These are phyloP conservation scores for Syrista parreyssii DNA, from an alignment of 2,888 invertebrate genomes.

Conservation along the genomic window DNA sequence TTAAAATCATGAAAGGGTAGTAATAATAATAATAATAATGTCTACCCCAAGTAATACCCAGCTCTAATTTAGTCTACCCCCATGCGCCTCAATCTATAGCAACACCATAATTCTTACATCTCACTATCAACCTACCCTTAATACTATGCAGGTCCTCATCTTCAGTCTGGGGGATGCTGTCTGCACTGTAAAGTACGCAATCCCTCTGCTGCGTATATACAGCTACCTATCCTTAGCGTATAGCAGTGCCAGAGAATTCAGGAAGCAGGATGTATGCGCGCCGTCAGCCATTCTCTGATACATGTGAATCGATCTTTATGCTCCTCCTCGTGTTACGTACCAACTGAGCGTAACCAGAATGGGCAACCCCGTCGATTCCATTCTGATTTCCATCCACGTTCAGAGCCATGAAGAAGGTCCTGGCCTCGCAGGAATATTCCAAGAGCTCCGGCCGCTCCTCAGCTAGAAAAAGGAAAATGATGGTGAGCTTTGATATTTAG, in stretches of 20 bases:
- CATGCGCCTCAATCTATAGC: too few species aligned
- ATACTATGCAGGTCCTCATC: background rate
- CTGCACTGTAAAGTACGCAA: background rate
- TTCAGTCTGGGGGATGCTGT: background rate
- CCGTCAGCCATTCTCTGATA: background rate
- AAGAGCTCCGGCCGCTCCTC: background rate
- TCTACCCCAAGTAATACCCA: background rate
- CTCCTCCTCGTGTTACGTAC: background rate
- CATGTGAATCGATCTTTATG: background rate
- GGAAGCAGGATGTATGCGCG: background rate
- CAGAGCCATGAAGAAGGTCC: background rate
- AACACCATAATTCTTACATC: background rate
- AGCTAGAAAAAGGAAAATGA: background rate
- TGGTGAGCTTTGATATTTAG: background rate
- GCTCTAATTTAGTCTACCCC: background rate
- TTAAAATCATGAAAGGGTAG: background rate
- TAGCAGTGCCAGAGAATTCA: background rate
- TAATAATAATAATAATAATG: background rate
- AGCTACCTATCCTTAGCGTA: background rate
- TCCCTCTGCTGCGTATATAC: background rate
- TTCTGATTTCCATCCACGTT: background rate
- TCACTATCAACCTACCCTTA: background rate
- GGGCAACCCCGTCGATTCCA: background rate
- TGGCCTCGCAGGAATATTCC: background rate
- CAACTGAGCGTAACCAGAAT: background rate